phyloP scores from a whole-genome alignment of 2,797 vertebrate genomes.

The Okamejei kenojei region DNA sequence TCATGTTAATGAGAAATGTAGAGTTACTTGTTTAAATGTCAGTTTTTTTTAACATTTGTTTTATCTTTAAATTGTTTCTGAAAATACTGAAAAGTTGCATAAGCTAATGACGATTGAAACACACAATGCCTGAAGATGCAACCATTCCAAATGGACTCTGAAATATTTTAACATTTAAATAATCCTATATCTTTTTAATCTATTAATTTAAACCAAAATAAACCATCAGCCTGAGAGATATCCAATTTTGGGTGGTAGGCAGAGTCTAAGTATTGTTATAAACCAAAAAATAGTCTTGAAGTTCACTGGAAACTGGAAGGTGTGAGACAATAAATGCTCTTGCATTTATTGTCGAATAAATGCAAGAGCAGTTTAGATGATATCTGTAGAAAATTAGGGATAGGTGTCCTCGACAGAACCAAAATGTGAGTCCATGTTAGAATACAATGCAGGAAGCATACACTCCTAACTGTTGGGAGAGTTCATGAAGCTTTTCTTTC shows the following conservation, averaged over 20 bases:
- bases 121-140: not conserved
- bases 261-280: not conserved
- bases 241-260: not conserved
- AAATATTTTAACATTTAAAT: not conserved
- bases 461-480: not conserved
- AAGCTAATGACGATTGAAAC: not conserved
- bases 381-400: not conserved
- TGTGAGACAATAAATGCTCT: too few relatives aligned
- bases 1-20: not conserved
- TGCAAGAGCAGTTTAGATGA: not conserved
- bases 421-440: not conserved
- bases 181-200: not conserved
- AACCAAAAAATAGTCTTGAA: not conserved
- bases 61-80: conserved; percentile 11
- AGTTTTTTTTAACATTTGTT: not conserved
- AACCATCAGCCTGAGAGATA: not conserved
- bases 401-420: not conserved
- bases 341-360: not conserved
- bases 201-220: not conserved
- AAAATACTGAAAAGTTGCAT: not conserved
- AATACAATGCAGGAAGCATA: not conserved
- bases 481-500: not conserved
- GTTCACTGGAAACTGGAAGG: not conserved
- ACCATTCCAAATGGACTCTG: not conserved
- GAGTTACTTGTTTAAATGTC: not conserved